Base-by-base conservation (phyloP, 2,888 invertebrate species). In the Netelia fuscicornis region DNA sequence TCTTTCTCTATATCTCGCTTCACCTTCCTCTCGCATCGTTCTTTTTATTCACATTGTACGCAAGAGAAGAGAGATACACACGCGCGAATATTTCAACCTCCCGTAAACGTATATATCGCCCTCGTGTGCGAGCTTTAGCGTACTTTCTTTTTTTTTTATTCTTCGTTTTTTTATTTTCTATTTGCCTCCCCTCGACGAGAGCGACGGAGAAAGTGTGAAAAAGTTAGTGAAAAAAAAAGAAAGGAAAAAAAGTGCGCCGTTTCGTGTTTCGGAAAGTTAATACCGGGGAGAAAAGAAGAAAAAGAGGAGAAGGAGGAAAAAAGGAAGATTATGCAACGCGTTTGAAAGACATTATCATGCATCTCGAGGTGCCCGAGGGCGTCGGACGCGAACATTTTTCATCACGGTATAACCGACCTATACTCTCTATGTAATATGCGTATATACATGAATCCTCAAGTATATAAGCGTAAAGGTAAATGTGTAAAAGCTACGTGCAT, bases 241-340 rank as follows among this genome's bases (percentile, higher is more conserved):
- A 25, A 2, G 25, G 25, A 25, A 25, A 25, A 75, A 74, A 62
- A 52, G 78, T 30, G 70, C 37, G 64, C 62, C 20, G 58, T 74
- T 56, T 80, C 83, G 67, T 79, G 71, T 83, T 76, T 77, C 62
- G 62, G 62, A 83, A 87, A 86, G 85, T 84, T 85, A 81, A 75
- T 79, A 83, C 13, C 48, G 58, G 23, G 10, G 20, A 56, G 58
- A 80, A 56, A 58, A 2, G 52, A 25, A 58, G 62, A 64, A 44
- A n/a, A 58, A 58, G 54, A 23, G 23, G 60, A 10, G 25, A 62
- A 74, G 48, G 17, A 80, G 76, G 48, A 9, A 23, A 64, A 78
- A 78, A 67, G 72, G 54, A 72, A 72, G 83, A 83, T 81, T 75
- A 58, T 79, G 52, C 74, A 80, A 70, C 70, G 67, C 68, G 56